phyloP scores from a whole-genome alignment of 2,888 invertebrate species.

The Pharmacophagus antenor region DNA sequence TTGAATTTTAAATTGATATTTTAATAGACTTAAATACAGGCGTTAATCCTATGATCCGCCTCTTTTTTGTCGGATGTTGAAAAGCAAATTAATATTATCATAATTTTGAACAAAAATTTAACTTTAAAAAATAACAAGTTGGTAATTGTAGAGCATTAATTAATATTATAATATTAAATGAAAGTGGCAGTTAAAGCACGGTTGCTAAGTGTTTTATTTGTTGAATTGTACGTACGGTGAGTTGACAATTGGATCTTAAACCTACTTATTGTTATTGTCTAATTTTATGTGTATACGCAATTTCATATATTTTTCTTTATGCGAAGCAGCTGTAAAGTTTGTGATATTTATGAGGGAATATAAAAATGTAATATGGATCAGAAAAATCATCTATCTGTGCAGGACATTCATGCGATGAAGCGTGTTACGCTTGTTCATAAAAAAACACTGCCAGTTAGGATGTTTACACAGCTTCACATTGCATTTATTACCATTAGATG shows the following conservation, averaged over 20 bases:
- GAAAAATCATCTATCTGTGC: background rate
- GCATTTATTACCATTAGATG: too few relatives aligned
- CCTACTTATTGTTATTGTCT: slow-evolving; percentile 55
- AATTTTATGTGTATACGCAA: slow-evolving; percentile 54
- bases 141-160: slow-evolving; percentile 20
- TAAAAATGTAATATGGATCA: slow-evolving; percentile 27
- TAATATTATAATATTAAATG: slow-evolving; percentile 29
- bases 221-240: slow-evolving; percentile 44
- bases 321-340: slow-evolving; percentile 4
- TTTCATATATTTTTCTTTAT: slow-evolving; percentile 48
- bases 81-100: background rate
- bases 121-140: slow-evolving; percentile 13
- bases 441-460: too few relatives aligned
- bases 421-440: background rate
- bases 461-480: too few relatives aligned
- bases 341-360: slow-evolving; percentile 20
- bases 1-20: too few relatives aligned
- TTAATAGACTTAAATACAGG: background rate
- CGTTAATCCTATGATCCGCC: background rate
- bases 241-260: slow-evolving; percentile 50
- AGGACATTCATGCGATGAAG: background rate
- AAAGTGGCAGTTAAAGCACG: slow-evolving; percentile 34
- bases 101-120: slow-evolving; percentile 13
- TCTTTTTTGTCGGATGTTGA: background rate
- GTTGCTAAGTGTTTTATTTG: slow-evolving; percentile 39